Conservation (phyloP, 2,797 vertebrate species). For the Anabacerthia variegaticeps region DNA sequence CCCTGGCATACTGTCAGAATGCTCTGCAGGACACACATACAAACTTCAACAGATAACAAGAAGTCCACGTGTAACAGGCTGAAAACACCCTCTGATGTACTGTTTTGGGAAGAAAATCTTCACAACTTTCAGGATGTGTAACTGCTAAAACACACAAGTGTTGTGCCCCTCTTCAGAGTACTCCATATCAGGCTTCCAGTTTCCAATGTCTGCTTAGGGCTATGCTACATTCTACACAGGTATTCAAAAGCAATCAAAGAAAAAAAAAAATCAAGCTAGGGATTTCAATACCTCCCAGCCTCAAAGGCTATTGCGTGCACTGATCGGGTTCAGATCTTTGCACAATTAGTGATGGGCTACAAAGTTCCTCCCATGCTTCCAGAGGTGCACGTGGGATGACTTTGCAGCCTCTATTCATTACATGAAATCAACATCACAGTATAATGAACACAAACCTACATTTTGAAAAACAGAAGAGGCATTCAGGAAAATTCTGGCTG, state of each 20-base stretch:
- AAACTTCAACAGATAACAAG: background rate
- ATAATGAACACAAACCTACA: background rate
- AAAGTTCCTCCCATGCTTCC: background rate
- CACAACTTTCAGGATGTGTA: background rate
- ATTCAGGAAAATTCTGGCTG: background rate
- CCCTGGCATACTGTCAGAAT: background rate
- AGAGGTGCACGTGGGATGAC: rapidly evolving
- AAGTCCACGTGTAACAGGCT: background rate
- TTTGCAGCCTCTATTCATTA: background rate
- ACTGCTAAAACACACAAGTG: rapidly evolving
- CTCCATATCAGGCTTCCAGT: background rate
- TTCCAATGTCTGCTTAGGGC: rapidly evolving
- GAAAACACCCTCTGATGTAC: background rate
- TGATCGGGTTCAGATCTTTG: background rate
- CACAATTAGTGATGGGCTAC: background rate
- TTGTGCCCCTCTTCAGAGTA: background rate
- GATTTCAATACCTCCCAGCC: background rate
- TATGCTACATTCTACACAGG: background rate
- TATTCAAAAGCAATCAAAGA: background rate
- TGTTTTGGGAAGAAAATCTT: background rate
- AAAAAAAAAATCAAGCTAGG: background rate
- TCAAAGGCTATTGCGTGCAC: background rate
- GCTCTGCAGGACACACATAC: rapidly evolving
- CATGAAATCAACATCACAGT: background rate
- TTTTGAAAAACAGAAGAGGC: background rate